Evolutionary conservation across 2,888 invertebrate genomes (phyloP).

Genomic region (Tillus elongatus): DNA sequence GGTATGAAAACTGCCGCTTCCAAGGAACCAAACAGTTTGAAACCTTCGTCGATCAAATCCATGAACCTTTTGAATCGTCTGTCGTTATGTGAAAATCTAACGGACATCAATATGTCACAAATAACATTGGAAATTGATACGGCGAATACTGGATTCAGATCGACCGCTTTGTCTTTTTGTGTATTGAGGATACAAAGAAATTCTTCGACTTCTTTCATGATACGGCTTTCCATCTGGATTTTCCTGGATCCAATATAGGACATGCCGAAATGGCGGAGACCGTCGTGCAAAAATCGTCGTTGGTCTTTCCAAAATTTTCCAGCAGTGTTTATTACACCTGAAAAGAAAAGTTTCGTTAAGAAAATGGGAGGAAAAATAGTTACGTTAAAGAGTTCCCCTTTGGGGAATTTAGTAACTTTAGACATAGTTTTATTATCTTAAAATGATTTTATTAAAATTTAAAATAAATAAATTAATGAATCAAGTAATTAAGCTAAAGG

Average conservation of each 20-base stretch:
- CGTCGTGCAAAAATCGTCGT: constrained; percentile 76
- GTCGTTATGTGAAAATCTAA: constrained; percentile 72
- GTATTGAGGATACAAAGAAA: constrained; percentile 58
- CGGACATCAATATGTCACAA: constrained; percentile 83
- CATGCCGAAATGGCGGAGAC: constrained; percentile 79
- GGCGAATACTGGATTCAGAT: constrained; percentile 66
- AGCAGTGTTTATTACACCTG: constrained; percentile 84
- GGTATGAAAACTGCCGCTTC: constrained; percentile 79
- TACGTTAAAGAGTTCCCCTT: too few species aligned
- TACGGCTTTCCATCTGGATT: constrained; percentile 73
- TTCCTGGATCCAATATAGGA: constrained; percentile 74
- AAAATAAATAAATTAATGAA: too few species aligned
- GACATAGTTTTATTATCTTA: too few species aligned
- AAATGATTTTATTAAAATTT: too few species aligned
- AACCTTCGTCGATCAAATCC: constrained; percentile 83
- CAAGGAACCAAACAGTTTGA: constrained; percentile 75
- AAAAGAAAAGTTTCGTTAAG: constrained; percentile 19
- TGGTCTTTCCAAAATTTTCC: constrained; percentile 88
- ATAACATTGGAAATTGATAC: constrained; percentile 84
- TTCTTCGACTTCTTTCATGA: constrained; percentile 73
- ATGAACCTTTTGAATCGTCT: constrained; percentile 69
- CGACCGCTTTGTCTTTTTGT: constrained; percentile 58
- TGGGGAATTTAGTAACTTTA: constrained; percentile 1
- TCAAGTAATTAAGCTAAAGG: too few species aligned
- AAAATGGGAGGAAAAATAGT: too few species aligned